Percentiles rank a stretch among this genome's conserved stretches.
These are phyloP conservation scores for Hyposmocoma kahamanoa DNA, from an alignment of 1,140 invertebrate species.

Conservation along the genomic window DNA sequence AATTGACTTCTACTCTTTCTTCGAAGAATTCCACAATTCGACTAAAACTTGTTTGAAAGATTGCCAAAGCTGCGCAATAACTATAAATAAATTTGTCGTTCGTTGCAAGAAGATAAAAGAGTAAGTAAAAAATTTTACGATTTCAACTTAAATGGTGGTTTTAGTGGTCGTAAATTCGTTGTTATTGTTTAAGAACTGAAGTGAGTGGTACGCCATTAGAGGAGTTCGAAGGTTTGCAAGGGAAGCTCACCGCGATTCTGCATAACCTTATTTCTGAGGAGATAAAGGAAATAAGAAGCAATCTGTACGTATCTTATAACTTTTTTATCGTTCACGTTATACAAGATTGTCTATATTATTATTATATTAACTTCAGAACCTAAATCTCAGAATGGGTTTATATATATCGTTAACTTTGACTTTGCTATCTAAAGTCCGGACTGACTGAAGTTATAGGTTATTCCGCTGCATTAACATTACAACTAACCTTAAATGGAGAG, in stretches of 20 bases:
- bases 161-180: background rate
- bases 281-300: constrained; percentile 36
- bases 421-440: background rate
- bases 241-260: constrained; percentile 38
- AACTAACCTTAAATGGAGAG: too few species aligned
- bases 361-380: too few species aligned
- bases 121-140: constrained; percentile 35
- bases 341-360: too few species aligned
- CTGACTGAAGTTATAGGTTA: too few species aligned
- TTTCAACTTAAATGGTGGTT: background rate
- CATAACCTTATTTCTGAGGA: constrained; percentile 48
- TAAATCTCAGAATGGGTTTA: too few species aligned
- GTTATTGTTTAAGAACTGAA: constrained; percentile 39
- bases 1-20: constrained; percentile 62
- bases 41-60: constrained; percentile 62
- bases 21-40: constrained; percentile 54
- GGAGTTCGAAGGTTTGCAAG: constrained; percentile 40
- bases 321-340: too few species aligned
- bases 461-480: too few species aligned
- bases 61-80: constrained; percentile 64
- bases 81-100: constrained; percentile 63
- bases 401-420: background rate
- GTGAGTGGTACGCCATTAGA: constrained; percentile 48
- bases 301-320: constrained; percentile 44
- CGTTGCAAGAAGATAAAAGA: constrained; percentile 55